Base-by-base conservation (phyloP, 1,140 invertebrate species). In the Drosophila insularis region DNA sequence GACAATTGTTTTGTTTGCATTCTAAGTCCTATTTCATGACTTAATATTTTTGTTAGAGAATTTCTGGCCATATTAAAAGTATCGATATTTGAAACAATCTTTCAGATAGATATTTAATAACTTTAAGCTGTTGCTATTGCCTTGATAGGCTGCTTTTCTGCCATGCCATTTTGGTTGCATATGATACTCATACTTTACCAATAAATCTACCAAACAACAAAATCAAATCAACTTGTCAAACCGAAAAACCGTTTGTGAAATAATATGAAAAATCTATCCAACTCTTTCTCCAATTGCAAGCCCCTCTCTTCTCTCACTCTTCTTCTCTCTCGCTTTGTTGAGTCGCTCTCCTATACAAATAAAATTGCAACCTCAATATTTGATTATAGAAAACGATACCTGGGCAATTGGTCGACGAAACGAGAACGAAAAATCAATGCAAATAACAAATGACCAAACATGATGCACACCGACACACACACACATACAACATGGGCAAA, bases 391-490 rank as follows among this genome's bases (percentile, higher is more conserved):
- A 72, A 73, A 68, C 79, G 74, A 72, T 72, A 84, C 59, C 55
- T 53, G 58, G 63, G 58, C 54, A 40, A 61, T 59, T 64, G 2
- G 55, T 64, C 43, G 54, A 19, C 32, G 2, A 21, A 40, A 70
- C 31, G 63, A 66, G 68, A 31, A 58, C 73, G 54, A 89, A 84
- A 78, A 84, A 79, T 79, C 82, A 75, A 71, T 74, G 82, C 79
- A 87, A 87, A 89, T 76, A 87, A 82, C 84, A 87, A 87, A 89
- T 87, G 82, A 74, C 84, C 80, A 71, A 78, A 74, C 65, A 81
- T 21, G 43, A 13, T n/a, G 54, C 23, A 63, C 21, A 54, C 62
- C 61, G 27, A 64, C 54, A 31, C 31, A 2, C 54, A 32, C 13
- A 31, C 55, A 62, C 60, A 19, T 8, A 46, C 23, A 53, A 13